Evolutionary conservation across 2,113 vertebrate genomes (phyloP).

Genomic region (Brachyhypopomus gauderio): DNA sequence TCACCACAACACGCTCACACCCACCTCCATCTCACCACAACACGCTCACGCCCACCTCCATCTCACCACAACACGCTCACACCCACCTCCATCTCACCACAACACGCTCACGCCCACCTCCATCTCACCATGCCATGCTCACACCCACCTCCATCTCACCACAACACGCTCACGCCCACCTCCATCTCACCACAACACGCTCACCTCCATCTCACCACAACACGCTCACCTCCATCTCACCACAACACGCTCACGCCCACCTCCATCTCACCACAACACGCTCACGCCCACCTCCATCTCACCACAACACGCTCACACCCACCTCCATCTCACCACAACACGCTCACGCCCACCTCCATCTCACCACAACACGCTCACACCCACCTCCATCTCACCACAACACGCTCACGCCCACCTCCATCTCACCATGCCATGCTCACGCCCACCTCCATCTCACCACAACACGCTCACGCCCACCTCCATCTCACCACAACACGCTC

Average conservation of each 20-base stretch:
- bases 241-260: slow-evolving; percentile 24
- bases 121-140: slow-evolving; percentile 25
- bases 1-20: too few relatives aligned
- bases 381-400: too few relatives aligned
- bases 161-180: slow-evolving; percentile 20
- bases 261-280: slow-evolving; percentile 35
- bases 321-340: slow-evolving; percentile 43
- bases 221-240: too few relatives aligned
- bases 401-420: slow-evolving; percentile 6
- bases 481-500: slow-evolving; percentile 22
- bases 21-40: too few relatives aligned
- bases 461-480: slow-evolving; percentile 13
- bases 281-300: slow-evolving; percentile 4
- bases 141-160: too few relatives aligned
- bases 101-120: slow-evolving; percentile 13
- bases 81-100: too few relatives aligned
- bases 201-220: slow-evolving; percentile 16
- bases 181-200: slow-evolving; percentile 37
- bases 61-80: too few relatives aligned
- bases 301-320: too few relatives aligned
- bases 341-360: slow-evolving; percentile 9
- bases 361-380: too few relatives aligned
- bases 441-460: too few relatives aligned
- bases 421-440: too few relatives aligned
- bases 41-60: slow-evolving; percentile 6